Percentiles rank a stretch among this genome's conserved stretches.
Conservation (phyloP, 2,888 invertebrate genomes). For the Pachydiplax longipennis region DNA sequence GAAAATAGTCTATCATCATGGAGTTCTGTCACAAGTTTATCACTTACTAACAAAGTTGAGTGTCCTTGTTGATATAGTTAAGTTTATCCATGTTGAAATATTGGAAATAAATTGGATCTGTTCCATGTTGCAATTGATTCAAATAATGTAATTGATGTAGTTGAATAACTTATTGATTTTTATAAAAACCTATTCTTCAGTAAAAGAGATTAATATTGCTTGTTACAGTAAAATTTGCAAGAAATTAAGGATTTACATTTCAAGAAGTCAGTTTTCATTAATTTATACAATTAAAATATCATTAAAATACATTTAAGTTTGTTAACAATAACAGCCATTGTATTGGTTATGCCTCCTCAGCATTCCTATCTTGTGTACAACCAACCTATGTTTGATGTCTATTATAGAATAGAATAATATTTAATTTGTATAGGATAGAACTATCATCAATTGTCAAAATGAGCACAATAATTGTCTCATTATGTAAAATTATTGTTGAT, state of each 20-base stretch:
- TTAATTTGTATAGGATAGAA: conserved; percentile 13
- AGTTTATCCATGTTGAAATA: conserved; percentile 15
- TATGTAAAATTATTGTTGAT: conserved; percentile 35
- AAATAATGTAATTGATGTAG: not conserved
- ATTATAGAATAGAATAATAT: conserved; percentile 14
- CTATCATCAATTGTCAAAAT: conserved; percentile 21
- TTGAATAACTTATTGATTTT: not conserved
- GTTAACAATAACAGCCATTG: not conserved
- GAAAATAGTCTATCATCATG: not conserved
- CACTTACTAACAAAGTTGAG: conserved; percentile 10
- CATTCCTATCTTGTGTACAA: conserved; percentile 31
- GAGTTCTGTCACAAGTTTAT: conserved; percentile 22
- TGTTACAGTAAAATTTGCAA: not conserved
- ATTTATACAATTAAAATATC: not conserved
- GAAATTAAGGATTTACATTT: not conserved
- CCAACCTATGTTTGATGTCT: conserved; percentile 36
- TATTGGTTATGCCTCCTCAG: conserved; percentile 36
- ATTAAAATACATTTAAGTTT: not conserved
- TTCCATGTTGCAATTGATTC: conserved; percentile 28
- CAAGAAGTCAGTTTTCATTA: not conserved
- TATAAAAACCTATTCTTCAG: not conserved
- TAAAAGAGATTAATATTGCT: not conserved
- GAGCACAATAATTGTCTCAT: conserved; percentile 17
- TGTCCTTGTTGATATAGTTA: conserved; percentile 25
- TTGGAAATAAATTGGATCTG: not conserved